Evolutionary conservation across 2,797 vertebrate genomes (phyloP), one percentile per base, ranked within the genome.

Genomic region (Anguilla anguilla): DNA sequence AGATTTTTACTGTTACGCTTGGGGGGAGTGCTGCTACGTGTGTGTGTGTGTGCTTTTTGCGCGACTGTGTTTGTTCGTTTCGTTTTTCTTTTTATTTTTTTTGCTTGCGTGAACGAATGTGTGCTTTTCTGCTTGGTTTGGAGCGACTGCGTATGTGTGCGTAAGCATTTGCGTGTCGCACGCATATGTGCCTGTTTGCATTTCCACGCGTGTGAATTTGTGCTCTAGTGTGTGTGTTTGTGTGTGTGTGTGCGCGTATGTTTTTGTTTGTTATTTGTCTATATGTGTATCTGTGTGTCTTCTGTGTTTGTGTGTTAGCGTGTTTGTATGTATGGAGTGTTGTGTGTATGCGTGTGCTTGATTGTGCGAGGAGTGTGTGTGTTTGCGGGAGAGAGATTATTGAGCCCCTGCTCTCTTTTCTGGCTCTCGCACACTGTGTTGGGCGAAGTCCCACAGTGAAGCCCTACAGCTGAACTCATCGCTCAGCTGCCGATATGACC

Each of bases 401-500:
- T 28, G 11, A 31, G 10, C 31, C n/a, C 82, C 28, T 51, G 57
- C 25, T 57, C 82, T n/a, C 0, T 19, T 19, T 28, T 31, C 79
- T 22, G 55, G 51, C 2, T 25, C 3, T 53, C 7, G 28, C 15
- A 19, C 51, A 17, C 22, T 6, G 51, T 51, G 51, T 10, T 51
- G 51, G 51, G 51, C 6, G 51, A 6, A 2, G 51, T 10, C 10
- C 51, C 51, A 51, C 51, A 10, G 51, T 51, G 10, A 9, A 25
- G 91, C 90, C 93, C 93, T 90, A 88, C 91, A 95, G 94, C 95
- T 95, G 88, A 94, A 93, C 91, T 93, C 94, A 93, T 96, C 92
- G 94, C 93, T 97, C 96, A 97, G 92, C 94, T 93, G 92, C 92
- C 90, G 85, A 85, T 10, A 0, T 92, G 93, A 95, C 95, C 95